phyloP scores from a whole-genome alignment of 2,113 vertebrate species.

The Ptychochromis oligacanthus region DNA sequence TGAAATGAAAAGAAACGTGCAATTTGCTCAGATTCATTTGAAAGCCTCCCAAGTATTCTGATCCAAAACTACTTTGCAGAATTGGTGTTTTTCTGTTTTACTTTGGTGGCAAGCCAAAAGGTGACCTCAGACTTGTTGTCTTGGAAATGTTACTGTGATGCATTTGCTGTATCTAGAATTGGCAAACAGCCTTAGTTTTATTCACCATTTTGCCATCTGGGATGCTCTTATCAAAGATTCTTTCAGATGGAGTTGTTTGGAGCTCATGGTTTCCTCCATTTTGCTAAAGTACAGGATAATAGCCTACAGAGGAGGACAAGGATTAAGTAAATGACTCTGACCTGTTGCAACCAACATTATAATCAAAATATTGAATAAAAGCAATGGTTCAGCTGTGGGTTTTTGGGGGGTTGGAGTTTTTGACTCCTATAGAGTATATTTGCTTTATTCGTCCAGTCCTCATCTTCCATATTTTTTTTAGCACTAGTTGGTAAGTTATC shows the following conservation, averaged over 20 bases:
- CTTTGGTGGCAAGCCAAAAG: slow-evolving; percentile 5
- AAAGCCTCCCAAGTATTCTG: background rate
- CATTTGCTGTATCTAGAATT: slow-evolving; percentile 28
- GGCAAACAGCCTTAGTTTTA: slow-evolving; percentile 3
- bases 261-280: background rate
- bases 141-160: slow-evolving; percentile 15
- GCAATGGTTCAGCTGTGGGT: background rate
- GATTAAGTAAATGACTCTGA: background rate
- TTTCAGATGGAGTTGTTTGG: background rate
- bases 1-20: background rate
- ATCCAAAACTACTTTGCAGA: slow-evolving; percentile 9
- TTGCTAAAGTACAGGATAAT: background rate
- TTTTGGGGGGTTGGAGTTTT: background rate
- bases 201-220: slow-evolving; percentile 17
- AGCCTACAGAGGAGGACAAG: background rate
- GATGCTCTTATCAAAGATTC: background rate
- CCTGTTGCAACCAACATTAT: background rate
- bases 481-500: background rate
- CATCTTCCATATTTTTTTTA: background rate
- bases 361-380: background rate
- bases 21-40: background rate
- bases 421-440: background rate
- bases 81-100: background rate
- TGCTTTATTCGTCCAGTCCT: background rate
- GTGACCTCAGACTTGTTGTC: slow-evolving; percentile 23